phyloP scores from a whole-genome alignment of 2,113 vertebrate species.

The Machaerirhynchus nigripectus region DNA sequence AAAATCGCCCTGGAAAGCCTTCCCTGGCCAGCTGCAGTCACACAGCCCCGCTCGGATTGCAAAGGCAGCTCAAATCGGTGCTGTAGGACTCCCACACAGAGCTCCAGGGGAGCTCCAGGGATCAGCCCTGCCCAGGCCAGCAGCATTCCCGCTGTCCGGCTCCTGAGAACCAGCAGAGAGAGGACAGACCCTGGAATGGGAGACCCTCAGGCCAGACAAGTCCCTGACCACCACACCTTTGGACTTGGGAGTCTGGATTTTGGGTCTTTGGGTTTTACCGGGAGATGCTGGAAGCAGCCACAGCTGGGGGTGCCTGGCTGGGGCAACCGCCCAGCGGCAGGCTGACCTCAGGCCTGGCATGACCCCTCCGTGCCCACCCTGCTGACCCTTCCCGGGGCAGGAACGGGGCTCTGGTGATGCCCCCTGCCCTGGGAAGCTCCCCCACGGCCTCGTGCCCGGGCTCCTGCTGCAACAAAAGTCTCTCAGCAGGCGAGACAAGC shows the following conservation, averaged over 20 bases:
- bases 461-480: background rate
- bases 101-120: background rate
- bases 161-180: accelerated
- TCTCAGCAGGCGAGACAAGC: background rate
- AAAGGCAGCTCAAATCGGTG: accelerated
- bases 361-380: background rate
- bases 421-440: background rate
- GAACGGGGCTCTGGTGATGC: accelerated
- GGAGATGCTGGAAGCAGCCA: background rate
- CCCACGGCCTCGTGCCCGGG: accelerated
- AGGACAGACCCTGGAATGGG: background rate
- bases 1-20: background rate
- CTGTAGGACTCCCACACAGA: accelerated
- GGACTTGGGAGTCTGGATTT: background rate
- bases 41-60: accelerated
- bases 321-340: background rate
- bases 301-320: accelerated
- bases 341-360: accelerated
- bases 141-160: accelerated
- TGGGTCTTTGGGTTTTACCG: accelerated
- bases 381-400: accelerated
- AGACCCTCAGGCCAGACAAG: background rate
- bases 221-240: accelerated
- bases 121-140: background rate
- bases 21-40: background rate